A percentile compares a stretch with the other conserved stretches of the same genome.
These are phyloP conservation scores for Notothenia coriiceps DNA, from an alignment of 2,113 vertebrate species.

Conservation along the genomic window DNA sequence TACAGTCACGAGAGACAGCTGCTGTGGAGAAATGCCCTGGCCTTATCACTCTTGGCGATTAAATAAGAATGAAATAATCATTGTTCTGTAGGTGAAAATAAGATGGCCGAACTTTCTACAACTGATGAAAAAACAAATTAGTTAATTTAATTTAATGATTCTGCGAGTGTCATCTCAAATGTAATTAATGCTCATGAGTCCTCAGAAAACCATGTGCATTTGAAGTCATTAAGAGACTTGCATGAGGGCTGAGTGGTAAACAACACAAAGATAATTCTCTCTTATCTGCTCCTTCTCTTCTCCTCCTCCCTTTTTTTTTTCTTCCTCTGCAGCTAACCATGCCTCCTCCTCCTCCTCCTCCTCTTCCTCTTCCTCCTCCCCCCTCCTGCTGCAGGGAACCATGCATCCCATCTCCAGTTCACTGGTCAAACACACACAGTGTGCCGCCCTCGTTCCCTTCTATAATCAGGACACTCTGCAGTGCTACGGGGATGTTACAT, in stretches of 20 bases:
- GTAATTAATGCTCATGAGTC: conserved; percentile 51
- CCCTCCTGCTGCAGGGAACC: conserved; percentile 75
- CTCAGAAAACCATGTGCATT: conserved; percentile 36
- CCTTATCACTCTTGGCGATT: conserved; percentile 65
- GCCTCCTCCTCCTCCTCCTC: conserved; percentile 11
- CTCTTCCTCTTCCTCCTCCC: conserved; percentile 22
- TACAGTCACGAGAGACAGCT: conserved; percentile 28
- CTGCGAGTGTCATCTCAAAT: conserved; percentile 67
- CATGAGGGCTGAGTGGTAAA: conserved; percentile 43
- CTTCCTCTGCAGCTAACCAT: conserved; percentile 64
- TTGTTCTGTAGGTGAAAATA: conserved; percentile 46
- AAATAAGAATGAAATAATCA: conserved; percentile 71
- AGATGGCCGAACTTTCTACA: conserved; percentile 14
- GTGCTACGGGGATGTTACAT: conserved; percentile 79
- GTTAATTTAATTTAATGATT: conserved; percentile 64
- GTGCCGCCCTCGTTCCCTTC: conserved; percentile 79
- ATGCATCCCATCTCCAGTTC: conserved; percentile 80
- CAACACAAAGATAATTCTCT: conserved; percentile 49
- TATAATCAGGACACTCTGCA: conserved; percentile 79
- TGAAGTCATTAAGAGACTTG: conserved; percentile 34
- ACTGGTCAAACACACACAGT: conserved; percentile 82
- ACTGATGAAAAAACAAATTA: conserved; percentile 53
- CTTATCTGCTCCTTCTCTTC: conserved; percentile 48
- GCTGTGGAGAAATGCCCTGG: conserved; percentile 17
- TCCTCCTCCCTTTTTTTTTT: conserved; percentile 55